Base-by-base conservation (phyloP, 2,888 invertebrate species). In the Chironomus riparius region DNA sequence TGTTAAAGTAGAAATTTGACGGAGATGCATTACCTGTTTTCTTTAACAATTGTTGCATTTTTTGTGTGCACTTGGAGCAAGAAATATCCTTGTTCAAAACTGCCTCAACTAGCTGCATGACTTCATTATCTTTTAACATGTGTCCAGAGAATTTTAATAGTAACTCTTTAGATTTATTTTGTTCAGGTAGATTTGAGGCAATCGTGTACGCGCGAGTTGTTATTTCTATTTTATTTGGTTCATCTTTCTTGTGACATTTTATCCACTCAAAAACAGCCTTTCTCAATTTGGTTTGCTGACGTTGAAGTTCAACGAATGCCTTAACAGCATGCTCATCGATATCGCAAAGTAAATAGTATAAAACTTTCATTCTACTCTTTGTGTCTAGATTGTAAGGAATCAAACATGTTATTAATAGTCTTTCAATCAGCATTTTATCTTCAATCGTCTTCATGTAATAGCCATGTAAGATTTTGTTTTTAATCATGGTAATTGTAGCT, bases 301-400 rank as follows among this genome's bases (percentile, higher is more conserved):
- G 10, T 22, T 70, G 70, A 48, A 70, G 18, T 50, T 70, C 70
- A n/a, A 50, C 21, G 22, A 70, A 70, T 12, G 70, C 70, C 48
- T 24, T 18, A 7, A 22, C 21, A 4, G 70, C 70, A 48, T 70
- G 50, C 12, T 70, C 70, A 70, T 70, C 70, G 22, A 70, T 18
- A 21, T 21, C 28, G 21, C 18, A n/a, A 47, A 70, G 18, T 12
- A 70, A 22, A 13, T 50, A 10, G 21, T 70, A 70, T 3, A 70
- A 21, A 47, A 70, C 22, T 15, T 10, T 12, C 47, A 70, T 70
- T n/a, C 70, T 21, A 50, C 12, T 47, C 7, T 70, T 50, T 70
- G 70, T 48, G 12, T 21, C 24, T 12, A 70, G 5, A 22, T 70
- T 47, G 7, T 47, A 70, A 21, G 70, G 70, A 18, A 70, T 21